Evolutionary conservation across 1,140 invertebrate genomes (phyloP).

Genomic region (Sarcophaga peregrina): DNA sequence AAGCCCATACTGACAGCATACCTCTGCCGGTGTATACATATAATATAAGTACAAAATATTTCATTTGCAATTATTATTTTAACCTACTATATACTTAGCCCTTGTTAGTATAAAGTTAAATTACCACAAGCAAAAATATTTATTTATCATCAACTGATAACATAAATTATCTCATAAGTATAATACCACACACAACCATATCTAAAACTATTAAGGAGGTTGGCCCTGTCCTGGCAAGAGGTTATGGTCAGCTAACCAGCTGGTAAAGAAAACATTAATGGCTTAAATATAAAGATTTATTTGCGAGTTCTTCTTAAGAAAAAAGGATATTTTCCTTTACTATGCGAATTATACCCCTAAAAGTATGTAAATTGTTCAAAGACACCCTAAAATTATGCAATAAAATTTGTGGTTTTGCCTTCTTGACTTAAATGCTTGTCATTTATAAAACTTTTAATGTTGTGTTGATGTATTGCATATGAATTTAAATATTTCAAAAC

Average conservation of each 20-base stretch:
- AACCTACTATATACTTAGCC: not conserved
- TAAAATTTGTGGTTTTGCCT: not conserved
- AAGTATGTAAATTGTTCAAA: not conserved
- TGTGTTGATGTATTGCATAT: too few species aligned
- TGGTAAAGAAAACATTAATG: not conserved
- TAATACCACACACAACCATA: not conserved
- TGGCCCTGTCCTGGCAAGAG: not conserved
- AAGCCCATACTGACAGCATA: too few species aligned
- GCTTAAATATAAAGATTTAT: conserved; percentile 11
- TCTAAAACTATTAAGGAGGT: too few species aligned
- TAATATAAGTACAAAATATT: not conserved
- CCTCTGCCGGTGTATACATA: too few species aligned
- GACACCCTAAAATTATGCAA: not conserved
- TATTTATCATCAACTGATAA: not conserved
- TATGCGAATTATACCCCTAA: not conserved
- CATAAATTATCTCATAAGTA: conserved; percentile 12
- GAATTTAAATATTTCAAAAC: too few species aligned
- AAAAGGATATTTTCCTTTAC: not conserved
- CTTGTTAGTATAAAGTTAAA: not conserved
- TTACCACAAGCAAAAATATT: not conserved
- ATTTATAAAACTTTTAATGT: too few species aligned
- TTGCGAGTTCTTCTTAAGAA: not conserved
- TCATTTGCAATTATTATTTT: too few species aligned
- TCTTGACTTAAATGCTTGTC: too few species aligned
- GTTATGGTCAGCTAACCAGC: too few species aligned